Percentiles rank a stretch among this genome's conserved stretches.
These are phyloP conservation scores for Drosophila virilis DNA, from an alignment of 1,140 invertebrate species.

Conservation along the genomic window DNA sequence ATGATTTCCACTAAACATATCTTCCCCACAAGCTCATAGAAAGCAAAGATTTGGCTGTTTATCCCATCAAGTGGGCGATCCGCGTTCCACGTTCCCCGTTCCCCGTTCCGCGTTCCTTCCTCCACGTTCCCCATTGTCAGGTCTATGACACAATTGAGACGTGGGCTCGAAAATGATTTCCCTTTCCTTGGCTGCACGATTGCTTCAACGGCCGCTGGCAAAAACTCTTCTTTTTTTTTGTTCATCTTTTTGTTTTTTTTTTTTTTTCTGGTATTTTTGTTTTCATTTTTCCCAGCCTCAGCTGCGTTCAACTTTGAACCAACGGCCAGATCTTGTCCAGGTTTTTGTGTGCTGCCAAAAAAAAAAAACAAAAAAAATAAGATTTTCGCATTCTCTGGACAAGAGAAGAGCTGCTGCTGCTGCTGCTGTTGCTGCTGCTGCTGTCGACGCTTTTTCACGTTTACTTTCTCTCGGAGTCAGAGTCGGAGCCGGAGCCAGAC, in stretches of 20 bases:
- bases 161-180: constrained; percentile 26
- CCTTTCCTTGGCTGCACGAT: constrained; percentile 41
- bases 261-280: not conserved
- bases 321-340: constrained; percentile 34
- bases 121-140: not conserved
- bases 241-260: too few species aligned
- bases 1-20: too few species aligned
- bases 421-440: constrained; percentile 44
- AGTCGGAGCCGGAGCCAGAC: constrained; percentile 43
- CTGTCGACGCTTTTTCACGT: constrained; percentile 45
- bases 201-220: not conserved
- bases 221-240: constrained; percentile 51
- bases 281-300: constrained; percentile 18
- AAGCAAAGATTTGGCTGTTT: too few species aligned
- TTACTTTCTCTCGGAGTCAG: constrained; percentile 40
- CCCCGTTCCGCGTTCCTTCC: not conserved
- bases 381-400: constrained; percentile 35
- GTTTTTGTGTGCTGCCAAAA: constrained; percentile 8
- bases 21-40: too few species aligned
- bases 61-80: not conserved
- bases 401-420: constrained; percentile 34
- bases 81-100: not conserved
- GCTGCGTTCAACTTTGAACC: constrained; percentile 39
- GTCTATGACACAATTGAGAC: constrained; percentile 45
- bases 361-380: constrained; percentile 13